Evolutionary conservation across 2,888 invertebrate species (phyloP).

Genomic region (Desoria tigrina): DNA sequence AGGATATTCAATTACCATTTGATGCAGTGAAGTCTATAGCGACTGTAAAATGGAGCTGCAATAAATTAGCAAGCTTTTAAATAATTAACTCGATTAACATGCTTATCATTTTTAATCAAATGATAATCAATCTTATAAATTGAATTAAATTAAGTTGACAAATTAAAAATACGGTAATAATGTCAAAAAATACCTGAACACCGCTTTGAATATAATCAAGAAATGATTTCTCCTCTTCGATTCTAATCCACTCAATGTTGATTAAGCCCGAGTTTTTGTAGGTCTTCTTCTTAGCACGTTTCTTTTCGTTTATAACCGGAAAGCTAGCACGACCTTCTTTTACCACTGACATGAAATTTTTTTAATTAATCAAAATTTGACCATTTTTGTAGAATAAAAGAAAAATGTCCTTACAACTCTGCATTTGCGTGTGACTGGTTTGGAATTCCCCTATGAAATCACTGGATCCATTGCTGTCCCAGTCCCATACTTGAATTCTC

Average conservation of each 20-base stretch:
- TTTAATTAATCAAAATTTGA: constrained; percentile 11
- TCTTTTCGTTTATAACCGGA: constrained; percentile 59
- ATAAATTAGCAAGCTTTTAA: too few species aligned
- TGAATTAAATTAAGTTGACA: too few species aligned
- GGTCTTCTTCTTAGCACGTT: constrained; percentile 59
- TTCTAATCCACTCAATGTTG: constrained; percentile 55
- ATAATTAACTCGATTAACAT: too few species aligned
- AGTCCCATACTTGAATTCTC: constrained; percentile 60
- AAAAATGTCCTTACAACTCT: constrained; percentile 25
- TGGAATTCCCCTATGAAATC: constrained; percentile 60
- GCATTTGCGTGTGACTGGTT: constrained; percentile 57
- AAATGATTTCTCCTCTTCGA: constrained; percentile 56
- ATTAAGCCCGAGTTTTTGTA: constrained; percentile 62
- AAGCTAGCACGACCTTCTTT: constrained; percentile 54
- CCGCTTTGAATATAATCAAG: constrained; percentile 62
- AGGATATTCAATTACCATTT: too few species aligned
- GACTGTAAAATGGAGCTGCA: constrained; percentile 56
- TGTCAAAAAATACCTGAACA: constrained; percentile 30
- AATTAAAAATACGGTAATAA: too few species aligned
- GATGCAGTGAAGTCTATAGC: constrained; percentile 57
- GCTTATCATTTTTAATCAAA: too few species aligned
- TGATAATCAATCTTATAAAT: too few species aligned
- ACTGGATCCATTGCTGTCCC: constrained; percentile 59
- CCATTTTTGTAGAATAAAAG: not conserved
- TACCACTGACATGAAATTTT: constrained; percentile 26